These are phyloP conservation scores for Eristalis arbustorum DNA, from an alignment of 2,888 invertebrate species.

Conservation along the genomic window DNA sequence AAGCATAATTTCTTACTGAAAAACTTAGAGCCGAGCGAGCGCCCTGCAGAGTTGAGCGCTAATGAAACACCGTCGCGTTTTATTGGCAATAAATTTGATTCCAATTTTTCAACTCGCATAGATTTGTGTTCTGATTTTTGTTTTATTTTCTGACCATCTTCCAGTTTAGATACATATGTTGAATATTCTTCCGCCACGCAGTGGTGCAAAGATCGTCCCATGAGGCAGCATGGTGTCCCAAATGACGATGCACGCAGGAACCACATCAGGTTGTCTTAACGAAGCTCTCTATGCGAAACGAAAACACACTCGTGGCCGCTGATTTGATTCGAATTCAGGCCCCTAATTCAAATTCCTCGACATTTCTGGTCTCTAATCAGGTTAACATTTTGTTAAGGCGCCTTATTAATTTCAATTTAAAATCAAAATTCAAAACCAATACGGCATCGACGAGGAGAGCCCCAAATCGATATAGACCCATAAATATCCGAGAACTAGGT, in stretches of 20 bases:
- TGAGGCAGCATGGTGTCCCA: background rate
- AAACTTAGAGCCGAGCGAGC: conserved; percentile 27
- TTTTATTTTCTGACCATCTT: background rate
- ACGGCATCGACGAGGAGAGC: conserved; percentile 9
- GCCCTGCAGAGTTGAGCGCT: conserved; percentile 51
- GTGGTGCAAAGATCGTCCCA: background rate
- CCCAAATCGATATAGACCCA: conserved; percentile 20
- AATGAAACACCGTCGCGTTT: conserved; percentile 64
- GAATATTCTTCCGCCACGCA: background rate
- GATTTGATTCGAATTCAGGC: background rate
- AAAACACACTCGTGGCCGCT: background rate
- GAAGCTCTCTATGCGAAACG: conserved; percentile 45
- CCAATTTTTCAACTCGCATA: conserved; percentile 43
- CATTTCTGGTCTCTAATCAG: conserved; percentile 18
- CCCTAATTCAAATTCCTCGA: conserved; percentile 6
- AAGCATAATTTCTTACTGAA: conserved; percentile 35
- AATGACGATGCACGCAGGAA: conserved; percentile 38
- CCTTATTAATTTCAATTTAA: conserved; percentile 52
- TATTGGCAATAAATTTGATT: conserved; percentile 58
- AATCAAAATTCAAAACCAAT: conserved; percentile 17
- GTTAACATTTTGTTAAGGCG: conserved; percentile 17
- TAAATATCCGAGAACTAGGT: conserved; percentile 25
- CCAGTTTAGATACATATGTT: too few relatives aligned
- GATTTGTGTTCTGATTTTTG: background rate
- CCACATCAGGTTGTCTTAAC: conserved; percentile 22